phyloP scores from a whole-genome alignment of 1,140 invertebrate genomes.

The Drosophila sucinea region DNA sequence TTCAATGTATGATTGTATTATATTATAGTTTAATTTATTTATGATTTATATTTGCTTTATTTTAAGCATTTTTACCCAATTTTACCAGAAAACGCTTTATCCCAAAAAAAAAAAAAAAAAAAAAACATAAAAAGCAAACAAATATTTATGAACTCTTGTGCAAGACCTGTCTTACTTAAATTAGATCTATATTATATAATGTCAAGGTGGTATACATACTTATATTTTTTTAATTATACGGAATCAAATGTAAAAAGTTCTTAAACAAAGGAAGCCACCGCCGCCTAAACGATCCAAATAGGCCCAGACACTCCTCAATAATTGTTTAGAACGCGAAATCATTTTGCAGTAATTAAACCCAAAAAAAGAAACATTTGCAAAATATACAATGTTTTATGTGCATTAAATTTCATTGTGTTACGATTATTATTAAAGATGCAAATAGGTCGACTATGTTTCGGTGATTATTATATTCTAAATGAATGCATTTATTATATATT shows the following conservation, averaged over 20 bases:
- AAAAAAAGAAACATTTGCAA: constrained; percentile 25
- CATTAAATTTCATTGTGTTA: constrained; percentile 1
- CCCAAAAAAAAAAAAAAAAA: constrained; percentile 50
- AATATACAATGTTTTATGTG: constrained; percentile 2
- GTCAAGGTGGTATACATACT: constrained; percentile 69
- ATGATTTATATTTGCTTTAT: constrained; percentile 51
- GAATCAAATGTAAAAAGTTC: constrained; percentile 49
- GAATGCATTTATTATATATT: constrained; percentile 76
- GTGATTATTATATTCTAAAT: constrained; percentile 56
- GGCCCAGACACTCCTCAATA: constrained; percentile 6
- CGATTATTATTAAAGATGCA: constrained; percentile 5
- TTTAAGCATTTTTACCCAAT: constrained; percentile 51
- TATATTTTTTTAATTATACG: constrained; percentile 47
- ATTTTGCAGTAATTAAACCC: constrained; percentile 34
- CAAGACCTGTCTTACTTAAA: constrained; percentile 61
- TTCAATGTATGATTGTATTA: constrained; percentile 26
- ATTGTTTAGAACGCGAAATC: constrained; percentile 2
- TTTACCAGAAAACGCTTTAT: constrained; percentile 65
- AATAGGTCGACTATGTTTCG: neutral
- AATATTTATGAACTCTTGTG: constrained; percentile 59
- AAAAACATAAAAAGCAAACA: constrained; percentile 39
- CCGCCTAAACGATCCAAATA: constrained; percentile 43
- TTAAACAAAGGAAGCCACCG: constrained; percentile 26
- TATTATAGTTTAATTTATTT: constrained; percentile 31
- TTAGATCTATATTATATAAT: constrained; percentile 44